phyloP scores from a whole-genome alignment of 2,888 invertebrate species.

The Sceliomorpha sp. region DNA sequence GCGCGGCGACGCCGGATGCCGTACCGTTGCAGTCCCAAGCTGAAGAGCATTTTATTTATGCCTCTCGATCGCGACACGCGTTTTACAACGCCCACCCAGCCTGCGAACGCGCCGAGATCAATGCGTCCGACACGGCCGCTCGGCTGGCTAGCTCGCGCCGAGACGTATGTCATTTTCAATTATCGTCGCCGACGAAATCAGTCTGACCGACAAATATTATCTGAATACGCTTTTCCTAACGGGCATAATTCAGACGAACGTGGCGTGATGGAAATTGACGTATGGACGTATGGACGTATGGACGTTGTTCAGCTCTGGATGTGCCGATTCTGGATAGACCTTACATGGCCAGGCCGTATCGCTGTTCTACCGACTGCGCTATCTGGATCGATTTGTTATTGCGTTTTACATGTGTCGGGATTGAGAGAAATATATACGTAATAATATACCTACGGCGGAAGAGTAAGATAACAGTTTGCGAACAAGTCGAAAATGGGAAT shows the following conservation, averaged over 20 bases:
- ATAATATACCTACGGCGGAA: no score
- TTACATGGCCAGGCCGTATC: constrained; percentile 27
- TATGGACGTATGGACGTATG: constrained; percentile 33
- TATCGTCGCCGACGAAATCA: constrained; percentile 45
- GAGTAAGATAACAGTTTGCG: no score
- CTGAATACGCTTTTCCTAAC: constrained; percentile 34
- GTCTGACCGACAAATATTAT: constrained; percentile 50
- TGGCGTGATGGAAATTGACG: constrained; percentile 47
- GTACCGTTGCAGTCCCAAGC: background rate
- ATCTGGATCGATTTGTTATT: constrained; percentile 37
- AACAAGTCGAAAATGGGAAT: no score
- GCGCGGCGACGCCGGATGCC: background rate
- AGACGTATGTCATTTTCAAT: constrained; percentile 54
- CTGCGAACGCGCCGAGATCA: constrained; percentile 47
- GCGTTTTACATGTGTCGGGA: constrained; percentile 56
- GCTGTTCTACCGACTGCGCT: constrained; percentile 39
- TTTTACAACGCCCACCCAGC: constrained; percentile 47
- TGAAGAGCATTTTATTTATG: constrained; percentile 29
- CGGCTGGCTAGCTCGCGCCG: constrained; percentile 7
- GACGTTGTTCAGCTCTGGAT: no score
- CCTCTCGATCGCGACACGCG: constrained; percentile 30
- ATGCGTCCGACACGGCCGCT: constrained; percentile 45
- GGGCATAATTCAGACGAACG: constrained; percentile 37
- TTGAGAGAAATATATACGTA: no score
- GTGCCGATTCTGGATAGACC: constrained; percentile 25